Evolutionary conservation across 2,113 vertebrate genomes (phyloP).

Genomic region (Ceyx melanurus): DNA sequence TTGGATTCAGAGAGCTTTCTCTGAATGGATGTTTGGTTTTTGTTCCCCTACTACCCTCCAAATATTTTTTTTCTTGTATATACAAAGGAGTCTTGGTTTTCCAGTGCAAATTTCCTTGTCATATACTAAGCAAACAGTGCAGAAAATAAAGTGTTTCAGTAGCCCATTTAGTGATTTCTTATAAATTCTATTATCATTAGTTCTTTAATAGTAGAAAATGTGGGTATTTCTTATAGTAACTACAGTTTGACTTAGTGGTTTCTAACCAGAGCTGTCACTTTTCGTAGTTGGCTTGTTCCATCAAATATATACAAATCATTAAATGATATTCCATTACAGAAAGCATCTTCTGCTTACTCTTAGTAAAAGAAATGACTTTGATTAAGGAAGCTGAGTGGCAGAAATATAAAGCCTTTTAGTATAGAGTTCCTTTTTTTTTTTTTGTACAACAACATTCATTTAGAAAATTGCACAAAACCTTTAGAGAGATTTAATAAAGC

Average conservation of each 20-base stretch:
- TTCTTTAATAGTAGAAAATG: neutral
- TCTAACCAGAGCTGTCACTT: neutral
- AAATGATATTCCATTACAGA: neutral
- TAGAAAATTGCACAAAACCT: neutral
- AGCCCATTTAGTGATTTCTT: neutral
- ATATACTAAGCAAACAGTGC: neutral
- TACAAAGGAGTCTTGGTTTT: neutral
- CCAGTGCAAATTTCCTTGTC: neutral
- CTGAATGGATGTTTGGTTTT: neutral
- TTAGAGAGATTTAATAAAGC: slow-evolving; percentile 10
- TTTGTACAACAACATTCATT: neutral
- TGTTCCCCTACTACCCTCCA: rapidly evolving
- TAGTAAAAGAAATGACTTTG: slow-evolving; percentile 2
- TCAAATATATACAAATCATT: neutral
- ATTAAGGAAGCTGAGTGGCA: neutral
- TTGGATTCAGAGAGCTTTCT: neutral
- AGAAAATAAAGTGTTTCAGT: neutral
- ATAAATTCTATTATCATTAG: neutral
- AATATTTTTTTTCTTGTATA: neutral
- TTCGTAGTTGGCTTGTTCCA: neutral
- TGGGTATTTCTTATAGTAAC: neutral
- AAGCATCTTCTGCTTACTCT: neutral
- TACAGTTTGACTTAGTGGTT: neutral
- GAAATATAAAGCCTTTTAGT: neutral
- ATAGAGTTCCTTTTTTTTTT: neutral